Evolutionary conservation across 2,797 vertebrate species (phyloP).

Genomic region (Phaenicophaeus curvirostris): DNA sequence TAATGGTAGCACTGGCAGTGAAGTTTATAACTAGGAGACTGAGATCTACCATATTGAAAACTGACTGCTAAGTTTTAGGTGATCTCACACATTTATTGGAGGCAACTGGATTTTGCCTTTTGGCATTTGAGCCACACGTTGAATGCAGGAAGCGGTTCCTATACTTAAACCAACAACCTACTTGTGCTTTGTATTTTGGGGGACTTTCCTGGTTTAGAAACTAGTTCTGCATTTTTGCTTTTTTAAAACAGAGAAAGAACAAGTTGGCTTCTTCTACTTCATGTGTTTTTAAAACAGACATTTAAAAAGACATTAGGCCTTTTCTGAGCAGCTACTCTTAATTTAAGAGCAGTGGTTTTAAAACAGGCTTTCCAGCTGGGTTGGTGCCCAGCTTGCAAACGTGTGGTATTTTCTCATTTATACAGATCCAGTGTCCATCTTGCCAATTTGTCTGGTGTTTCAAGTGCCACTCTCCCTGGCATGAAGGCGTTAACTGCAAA

Average conservation of each 20-base stretch:
- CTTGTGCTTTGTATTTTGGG: not conserved
- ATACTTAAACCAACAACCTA: not conserved
- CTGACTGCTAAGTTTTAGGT: not conserved
- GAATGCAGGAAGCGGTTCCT: not conserved
- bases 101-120: not conserved
- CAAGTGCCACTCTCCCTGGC: constrained; percentile 98
- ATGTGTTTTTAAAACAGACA: not conserved
- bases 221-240: not conserved
- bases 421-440: constrained; percentile 91
- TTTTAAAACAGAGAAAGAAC: not conserved
- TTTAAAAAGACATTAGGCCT: not conserved
- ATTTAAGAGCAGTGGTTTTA: not conserved
- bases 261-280: not conserved
- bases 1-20: not conserved
- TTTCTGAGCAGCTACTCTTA: not conserved
- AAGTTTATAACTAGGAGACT: not conserved
- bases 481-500: constrained; percentile 94
- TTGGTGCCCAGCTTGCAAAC: not conserved
- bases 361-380: not conserved
- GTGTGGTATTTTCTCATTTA: not conserved
- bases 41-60: not conserved
- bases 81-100: not conserved
- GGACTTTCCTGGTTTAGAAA: not conserved
- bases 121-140: not conserved
- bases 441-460: constrained; percentile 99